These are phyloP conservation scores for Eupithecia dodoneata DNA, from an alignment of 2,888 invertebrate genomes.

Conservation along the genomic window DNA sequence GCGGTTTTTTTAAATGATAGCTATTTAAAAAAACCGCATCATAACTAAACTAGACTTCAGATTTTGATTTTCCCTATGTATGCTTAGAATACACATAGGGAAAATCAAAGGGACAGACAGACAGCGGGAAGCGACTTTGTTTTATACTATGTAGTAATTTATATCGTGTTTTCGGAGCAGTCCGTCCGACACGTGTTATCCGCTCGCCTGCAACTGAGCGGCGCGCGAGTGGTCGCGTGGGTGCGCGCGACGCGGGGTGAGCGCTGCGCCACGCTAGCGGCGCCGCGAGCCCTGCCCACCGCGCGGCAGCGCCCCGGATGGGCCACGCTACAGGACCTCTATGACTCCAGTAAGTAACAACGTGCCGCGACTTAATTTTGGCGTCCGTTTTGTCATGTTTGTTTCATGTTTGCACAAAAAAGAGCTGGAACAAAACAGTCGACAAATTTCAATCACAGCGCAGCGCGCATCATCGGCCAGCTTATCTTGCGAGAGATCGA, in stretches of 20 bases:
- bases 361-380: neutral
- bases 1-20: too few relatives aligned
- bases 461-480: neutral
- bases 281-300: slow-evolving; percentile 92
- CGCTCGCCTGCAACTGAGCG: slow-evolving; percentile 63
- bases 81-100: too few relatives aligned
- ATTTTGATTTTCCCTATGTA: too few relatives aligned
- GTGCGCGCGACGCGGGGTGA: slow-evolving; percentile 80
- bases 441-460: neutral
- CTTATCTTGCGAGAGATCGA: neutral
- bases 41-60: too few relatives aligned
- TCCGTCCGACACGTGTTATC: slow-evolving; percentile 69
- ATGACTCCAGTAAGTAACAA: slow-evolving; percentile 92
- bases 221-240: slow-evolving; percentile 73
- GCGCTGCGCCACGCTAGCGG: slow-evolving; percentile 93
- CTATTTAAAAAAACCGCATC: too few relatives aligned
- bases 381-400: neutral
- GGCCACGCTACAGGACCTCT: slow-evolving; percentile 94
- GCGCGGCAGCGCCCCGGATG: slow-evolving; percentile 94
- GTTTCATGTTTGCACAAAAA: neutral
- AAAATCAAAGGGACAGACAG: too few relatives aligned
- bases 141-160: neutral
- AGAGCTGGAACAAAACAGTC: neutral
- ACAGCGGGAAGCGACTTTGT: too few relatives aligned
- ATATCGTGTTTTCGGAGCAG: slow-evolving; percentile 48